Evolutionary conservation across 2,113 vertebrate species (phyloP).

Genomic region (Mastomys coucha): DNA sequence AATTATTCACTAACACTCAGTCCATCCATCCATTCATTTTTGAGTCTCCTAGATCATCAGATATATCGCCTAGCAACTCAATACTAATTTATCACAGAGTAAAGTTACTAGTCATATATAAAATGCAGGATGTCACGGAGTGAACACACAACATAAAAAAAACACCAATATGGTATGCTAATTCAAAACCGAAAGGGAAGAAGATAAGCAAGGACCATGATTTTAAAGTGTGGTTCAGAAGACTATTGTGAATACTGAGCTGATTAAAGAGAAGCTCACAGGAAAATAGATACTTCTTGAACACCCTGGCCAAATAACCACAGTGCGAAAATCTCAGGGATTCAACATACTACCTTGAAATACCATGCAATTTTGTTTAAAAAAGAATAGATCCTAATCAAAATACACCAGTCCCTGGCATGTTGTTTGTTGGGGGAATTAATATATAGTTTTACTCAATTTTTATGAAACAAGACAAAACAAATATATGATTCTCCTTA

Average conservation of each 20-base stretch:
- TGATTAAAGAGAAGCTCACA: conserved; percentile 36
- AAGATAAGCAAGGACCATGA: conserved; percentile 51
- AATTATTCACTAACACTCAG: not conserved
- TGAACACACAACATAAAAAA: conserved; percentile 32
- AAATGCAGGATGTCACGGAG: conserved; percentile 33
- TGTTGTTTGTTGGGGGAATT: conserved; percentile 43
- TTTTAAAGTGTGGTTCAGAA: conserved; percentile 56
- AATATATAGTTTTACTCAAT: not conserved
- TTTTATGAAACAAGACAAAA: conserved; percentile 54
- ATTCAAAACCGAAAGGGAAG: conserved; percentile 43
- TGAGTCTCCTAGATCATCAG: conserved; percentile 20
- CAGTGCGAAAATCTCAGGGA: conserved; percentile 12
- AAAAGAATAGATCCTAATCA: conserved; percentile 35
- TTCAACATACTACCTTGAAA: conserved; percentile 39
- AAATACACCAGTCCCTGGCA: conserved; percentile 15
- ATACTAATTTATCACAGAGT: conserved; percentile 43
- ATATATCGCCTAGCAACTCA: conserved; percentile 1
- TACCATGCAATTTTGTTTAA: conserved; percentile 24
- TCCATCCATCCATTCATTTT: not conserved
- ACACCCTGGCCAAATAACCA: conserved; percentile 47
- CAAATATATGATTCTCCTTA: conserved; percentile 15
- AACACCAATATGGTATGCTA: not conserved
- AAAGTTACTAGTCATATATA: conserved; percentile 52
- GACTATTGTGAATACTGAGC: conserved; percentile 53
- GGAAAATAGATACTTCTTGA: conserved; percentile 43